A percentile compares a stretch with the other conserved stretches of the same genome.
phyloP scores from a whole-genome alignment of 2,113 vertebrate species.

The Petromus typicus region DNA sequence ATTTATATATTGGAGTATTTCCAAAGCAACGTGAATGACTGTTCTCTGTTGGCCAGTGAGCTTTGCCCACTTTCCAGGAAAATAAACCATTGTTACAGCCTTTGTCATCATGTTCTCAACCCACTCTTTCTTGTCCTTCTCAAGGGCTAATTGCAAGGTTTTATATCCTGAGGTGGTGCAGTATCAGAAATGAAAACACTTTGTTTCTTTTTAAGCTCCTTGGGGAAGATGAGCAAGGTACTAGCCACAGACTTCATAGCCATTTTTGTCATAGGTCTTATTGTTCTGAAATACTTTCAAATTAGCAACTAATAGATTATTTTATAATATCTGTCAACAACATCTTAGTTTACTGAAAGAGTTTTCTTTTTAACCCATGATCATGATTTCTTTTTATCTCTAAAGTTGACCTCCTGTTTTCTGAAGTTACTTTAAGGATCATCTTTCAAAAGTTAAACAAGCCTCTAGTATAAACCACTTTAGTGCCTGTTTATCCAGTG shows the following conservation, averaged over 20 bases:
- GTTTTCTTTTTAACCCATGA: neutral
- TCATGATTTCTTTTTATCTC: constrained; percentile 46
- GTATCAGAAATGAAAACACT: neutral
- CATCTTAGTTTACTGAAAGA: constrained; percentile 21
- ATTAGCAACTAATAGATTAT: constrained; percentile 9
- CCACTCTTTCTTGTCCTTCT: neutral
- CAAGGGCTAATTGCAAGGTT: neutral
- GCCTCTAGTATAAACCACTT: constrained; percentile 52
- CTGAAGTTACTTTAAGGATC: constrained; percentile 80
- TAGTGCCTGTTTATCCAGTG: constrained; percentile 66
- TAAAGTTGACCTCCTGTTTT: constrained; percentile 51
- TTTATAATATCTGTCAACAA: constrained; percentile 35
- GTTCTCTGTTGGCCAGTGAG: neutral
- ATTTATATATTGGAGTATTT: neutral
- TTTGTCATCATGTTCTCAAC: neutral
- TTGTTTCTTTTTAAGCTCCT: neutral
- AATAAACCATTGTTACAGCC: neutral
- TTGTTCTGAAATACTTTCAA: constrained; percentile 57
- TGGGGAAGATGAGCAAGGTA: neutral
- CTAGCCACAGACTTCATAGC: neutral
- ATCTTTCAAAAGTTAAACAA: constrained; percentile 79
- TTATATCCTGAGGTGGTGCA: neutral
- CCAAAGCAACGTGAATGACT: neutral
- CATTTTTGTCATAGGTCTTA: neutral
- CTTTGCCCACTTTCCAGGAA: neutral